A percentile compares a stretch with the other conserved stretches of the same genome.
Conservation (phyloP, 1,140 invertebrate genomes). For the Zaprionus davidi region DNA sequence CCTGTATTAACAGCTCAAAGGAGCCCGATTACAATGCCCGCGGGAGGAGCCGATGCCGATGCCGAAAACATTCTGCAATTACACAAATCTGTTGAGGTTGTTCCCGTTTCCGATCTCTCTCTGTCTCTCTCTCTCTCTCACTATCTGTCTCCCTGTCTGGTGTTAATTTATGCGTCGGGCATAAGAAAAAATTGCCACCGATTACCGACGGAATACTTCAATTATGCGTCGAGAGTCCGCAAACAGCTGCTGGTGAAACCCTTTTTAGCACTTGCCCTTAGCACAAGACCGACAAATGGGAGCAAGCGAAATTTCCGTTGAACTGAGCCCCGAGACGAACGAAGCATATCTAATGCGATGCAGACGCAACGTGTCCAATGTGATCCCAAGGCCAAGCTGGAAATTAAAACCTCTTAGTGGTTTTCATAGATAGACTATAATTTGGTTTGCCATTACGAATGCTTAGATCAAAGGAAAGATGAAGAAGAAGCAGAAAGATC, state of each 20-base stretch:
- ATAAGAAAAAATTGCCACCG: slow-evolving; percentile 78
- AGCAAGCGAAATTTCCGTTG: slow-evolving; percentile 36
- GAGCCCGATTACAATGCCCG: slow-evolving; percentile 44
- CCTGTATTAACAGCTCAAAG: slow-evolving; percentile 55
- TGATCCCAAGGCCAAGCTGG: neutral
- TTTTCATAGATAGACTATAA: neutral
- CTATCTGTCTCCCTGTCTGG: slow-evolving; percentile 40
- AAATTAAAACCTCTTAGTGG: slow-evolving; percentile 3
- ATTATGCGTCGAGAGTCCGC: slow-evolving; percentile 64
- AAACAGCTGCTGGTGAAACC: slow-evolving; percentile 72
- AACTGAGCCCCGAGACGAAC: slow-evolving; percentile 13
- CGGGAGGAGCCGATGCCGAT: slow-evolving; percentile 2
- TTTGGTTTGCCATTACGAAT: slow-evolving; percentile 2
- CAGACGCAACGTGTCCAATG: neutral
- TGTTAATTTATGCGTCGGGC: slow-evolving; percentile 80
- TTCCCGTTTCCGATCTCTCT: slow-evolving; percentile 27
- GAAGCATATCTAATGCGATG: slow-evolving; percentile 5
- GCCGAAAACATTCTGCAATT: slow-evolving; percentile 54
- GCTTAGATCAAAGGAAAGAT: neutral
- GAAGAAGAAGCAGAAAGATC: no score
- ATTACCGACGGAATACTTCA: slow-evolving; percentile 77
- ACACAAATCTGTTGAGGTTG: slow-evolving; percentile 69
- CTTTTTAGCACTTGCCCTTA: slow-evolving; percentile 66
- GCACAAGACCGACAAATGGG: slow-evolving; percentile 6
- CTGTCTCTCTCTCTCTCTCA: neutral